phyloP scores from a whole-genome alignment of 2,797 vertebrate species.

The Pangasius macronema region DNA sequence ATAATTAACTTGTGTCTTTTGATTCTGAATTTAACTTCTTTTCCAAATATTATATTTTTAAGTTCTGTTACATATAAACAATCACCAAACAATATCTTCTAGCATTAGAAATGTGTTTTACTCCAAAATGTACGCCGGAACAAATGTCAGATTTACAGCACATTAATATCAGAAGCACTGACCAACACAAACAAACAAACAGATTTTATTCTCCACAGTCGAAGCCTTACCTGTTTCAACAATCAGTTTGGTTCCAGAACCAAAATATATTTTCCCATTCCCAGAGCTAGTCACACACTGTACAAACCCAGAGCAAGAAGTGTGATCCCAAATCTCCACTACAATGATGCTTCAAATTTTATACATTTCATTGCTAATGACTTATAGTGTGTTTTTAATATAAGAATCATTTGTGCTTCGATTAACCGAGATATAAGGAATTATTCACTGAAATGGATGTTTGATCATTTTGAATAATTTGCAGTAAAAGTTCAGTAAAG shows the following conservation, averaged over 20 bases:
- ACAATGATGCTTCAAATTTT: background rate
- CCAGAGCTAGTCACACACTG: constrained; percentile 17
- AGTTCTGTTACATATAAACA: background rate
- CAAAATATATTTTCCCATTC: constrained; percentile 12
- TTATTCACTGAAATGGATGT: background rate
- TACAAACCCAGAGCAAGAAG: background rate
- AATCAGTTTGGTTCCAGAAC: constrained; percentile 4
- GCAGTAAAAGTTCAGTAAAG: background rate
- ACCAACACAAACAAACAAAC: background rate
- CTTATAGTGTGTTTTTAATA: background rate
- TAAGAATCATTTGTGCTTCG: background rate
- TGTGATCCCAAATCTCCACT: background rate
- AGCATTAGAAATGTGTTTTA: background rate
- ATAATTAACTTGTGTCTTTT: background rate
- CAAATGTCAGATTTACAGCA: background rate
- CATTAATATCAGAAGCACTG: background rate
- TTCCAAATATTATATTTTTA: background rate
- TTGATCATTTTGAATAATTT: background rate
- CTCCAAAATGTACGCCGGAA: background rate
- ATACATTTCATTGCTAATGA: background rate
- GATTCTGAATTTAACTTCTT: background rate
- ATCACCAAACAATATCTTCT: background rate
- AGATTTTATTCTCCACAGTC: no score
- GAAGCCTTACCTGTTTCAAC: background rate
- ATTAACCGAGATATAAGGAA: background rate